Percentiles rank a stretch among this genome's conserved stretches.
Evolutionary conservation across 2,797 vertebrate genomes (phyloP).

Genomic region (Molossus alvarezi): DNA sequence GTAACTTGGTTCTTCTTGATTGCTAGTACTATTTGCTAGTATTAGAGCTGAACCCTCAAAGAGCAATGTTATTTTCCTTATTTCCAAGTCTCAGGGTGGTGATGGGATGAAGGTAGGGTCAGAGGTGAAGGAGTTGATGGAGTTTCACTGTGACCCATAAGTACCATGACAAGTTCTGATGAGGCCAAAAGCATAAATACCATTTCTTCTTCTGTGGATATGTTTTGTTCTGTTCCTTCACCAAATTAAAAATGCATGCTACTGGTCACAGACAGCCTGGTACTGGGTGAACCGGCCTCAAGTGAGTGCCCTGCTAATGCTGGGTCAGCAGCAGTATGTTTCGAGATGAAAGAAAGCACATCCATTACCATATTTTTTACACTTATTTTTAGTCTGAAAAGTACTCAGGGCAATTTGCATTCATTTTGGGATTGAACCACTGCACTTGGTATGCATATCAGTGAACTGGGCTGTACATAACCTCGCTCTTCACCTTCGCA

Average conservation of each 20-base stretch:
- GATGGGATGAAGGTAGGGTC: not conserved
- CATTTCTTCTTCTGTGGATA: conserved; percentile 36
- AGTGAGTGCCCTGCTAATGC: not conserved
- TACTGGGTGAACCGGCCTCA: not conserved
- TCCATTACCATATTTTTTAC: conserved; percentile 49
- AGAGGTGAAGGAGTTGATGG: not conserved
- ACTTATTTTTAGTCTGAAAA: conserved; percentile 46
- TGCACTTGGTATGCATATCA: not conserved
- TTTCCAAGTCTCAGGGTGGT: not conserved
- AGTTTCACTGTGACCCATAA: not conserved
- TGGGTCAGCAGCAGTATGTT: conserved; percentile 29
- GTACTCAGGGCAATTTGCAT: conserved; percentile 38
- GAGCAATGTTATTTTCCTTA: not conserved
- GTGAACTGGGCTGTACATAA: not conserved
- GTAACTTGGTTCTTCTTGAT: not conserved
- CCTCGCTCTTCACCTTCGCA: not conserved
- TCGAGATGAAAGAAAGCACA: conserved; percentile 43
- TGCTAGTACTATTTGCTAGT: not conserved
- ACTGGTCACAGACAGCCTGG: not conserved
- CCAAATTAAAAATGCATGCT: not conserved
- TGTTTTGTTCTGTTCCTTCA: not conserved
- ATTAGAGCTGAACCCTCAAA: not conserved
- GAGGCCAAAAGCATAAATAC: not conserved
- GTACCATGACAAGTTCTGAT: not conserved
- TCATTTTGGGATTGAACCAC: not conserved